Evolutionary conservation across 2,113 vertebrate genomes (phyloP), one percentile per base, ranked within the genome.

Genomic region (Corydoras sp.): DNA sequence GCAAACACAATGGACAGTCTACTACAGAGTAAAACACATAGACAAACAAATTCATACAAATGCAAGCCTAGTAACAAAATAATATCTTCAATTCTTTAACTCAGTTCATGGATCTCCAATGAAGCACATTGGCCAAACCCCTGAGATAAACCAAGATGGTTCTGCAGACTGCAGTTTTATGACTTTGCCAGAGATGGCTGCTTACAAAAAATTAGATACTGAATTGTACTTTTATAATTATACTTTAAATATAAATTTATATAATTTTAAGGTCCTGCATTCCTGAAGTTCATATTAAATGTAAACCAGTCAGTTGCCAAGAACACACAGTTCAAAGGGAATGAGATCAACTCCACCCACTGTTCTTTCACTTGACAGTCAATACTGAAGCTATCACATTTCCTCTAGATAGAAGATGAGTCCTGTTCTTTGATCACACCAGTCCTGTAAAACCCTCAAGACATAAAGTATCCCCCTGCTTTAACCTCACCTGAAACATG

Each of bases 371-470:
- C 15, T 35, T 74, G 55, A 68, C 68, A 85, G 85, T 86, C 83
- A 84, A 53, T 60, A 66, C 51, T 74, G 80, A 83, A 86, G 84
- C 77, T 77, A 67, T 81, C 82, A 81, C 77, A 81, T 85, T 83
- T 85, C 77, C 75, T 73, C 55, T 55, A 76, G 77, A 83, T 81
- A 81, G 86, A 87, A 87, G 81, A 78, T 74, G 65, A 58, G 66
- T 79, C 77, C 76, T 67, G 58, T 24, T 15, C 63, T 72, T 77
- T 69, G 62, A 69, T 80, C 65, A 68, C 51, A 54, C 13, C 51
- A 60, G 65, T 53, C 69, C 60, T 53, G 31, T 50, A 55, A 72
- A 75, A 72, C 53, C 49, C 66, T 72, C 63, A 54, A 61, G 72
- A 74, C 63, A 67, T 24, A 49, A 24, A 32, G 48, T 14, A 56